phyloP scores from a whole-genome alignment of 2,797 vertebrate genomes.

The Gephyroberyx darwinii region DNA sequence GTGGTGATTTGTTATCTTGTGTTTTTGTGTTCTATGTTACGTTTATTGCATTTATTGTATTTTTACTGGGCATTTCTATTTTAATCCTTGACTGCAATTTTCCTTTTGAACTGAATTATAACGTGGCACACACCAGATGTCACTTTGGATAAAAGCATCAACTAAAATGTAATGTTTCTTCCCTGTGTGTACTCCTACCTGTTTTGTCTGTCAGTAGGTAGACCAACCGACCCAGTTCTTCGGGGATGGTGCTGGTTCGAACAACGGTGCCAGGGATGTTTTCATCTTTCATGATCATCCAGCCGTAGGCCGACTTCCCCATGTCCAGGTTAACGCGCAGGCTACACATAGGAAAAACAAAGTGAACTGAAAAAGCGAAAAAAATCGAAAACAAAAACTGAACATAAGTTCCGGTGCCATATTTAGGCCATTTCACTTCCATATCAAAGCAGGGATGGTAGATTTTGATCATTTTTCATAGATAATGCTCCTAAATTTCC shows the following conservation, averaged over 20 bases:
- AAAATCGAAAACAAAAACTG: constrained; percentile 1
- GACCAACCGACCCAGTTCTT: constrained; percentile 94
- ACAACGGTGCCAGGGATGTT: constrained; percentile 96
- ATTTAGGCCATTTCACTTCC: no score
- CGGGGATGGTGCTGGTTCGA: constrained; percentile 97
- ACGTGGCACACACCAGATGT: no score
- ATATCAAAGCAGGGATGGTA: not conserved
- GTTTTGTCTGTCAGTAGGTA: constrained; percentile 98
- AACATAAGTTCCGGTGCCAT: no score
- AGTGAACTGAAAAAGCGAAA: not conserved
- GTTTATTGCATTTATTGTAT: no score
- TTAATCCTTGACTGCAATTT: no score
- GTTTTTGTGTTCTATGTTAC: no score
- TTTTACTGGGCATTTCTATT: no score
- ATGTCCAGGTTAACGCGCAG: constrained; percentile 98
- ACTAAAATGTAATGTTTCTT: no score
- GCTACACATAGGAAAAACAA: constrained; percentile 71
- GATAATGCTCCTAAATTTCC: not conserved
- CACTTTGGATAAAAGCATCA: no score
- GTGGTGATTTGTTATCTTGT: no score
- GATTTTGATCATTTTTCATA: not conserved
- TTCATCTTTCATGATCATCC: constrained; percentile 98
- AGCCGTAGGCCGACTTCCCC: constrained; percentile 96
- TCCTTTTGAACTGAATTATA: no score
- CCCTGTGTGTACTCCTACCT: constrained; percentile 76